Evolutionary conservation across 1,140 invertebrate species (phyloP), one percentile per base, ranked within the genome.

Genomic region (Ostrea denselamellosa): DNA sequence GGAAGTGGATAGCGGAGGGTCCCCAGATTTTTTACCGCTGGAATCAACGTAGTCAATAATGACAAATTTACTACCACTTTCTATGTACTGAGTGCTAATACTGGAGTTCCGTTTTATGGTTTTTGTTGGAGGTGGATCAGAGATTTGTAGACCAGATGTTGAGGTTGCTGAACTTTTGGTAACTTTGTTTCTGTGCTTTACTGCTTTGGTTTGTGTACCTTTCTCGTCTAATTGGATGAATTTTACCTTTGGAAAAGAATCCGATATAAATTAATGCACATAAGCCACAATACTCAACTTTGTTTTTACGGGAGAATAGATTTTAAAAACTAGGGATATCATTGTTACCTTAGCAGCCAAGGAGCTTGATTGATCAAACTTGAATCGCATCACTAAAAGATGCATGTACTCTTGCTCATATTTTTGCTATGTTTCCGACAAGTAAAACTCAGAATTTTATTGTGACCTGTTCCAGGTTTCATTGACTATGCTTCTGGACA

Each of bases 1-100:
- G 28, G 68, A 77, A 9, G 68, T 77, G 68, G 68, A 77, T 14
- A 77, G 25, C 14, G 68, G 68, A 5, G 28, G 68, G 12, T 77
- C 68, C 28, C 68, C 68, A 77, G 22, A 9, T 14, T 22, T 28
- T 17, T 77, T 8, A 25, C 28, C 14, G 14, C 12, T 34, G 2
- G 8, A 14, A 34, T 28, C 68, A 77, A 77, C 9, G 9, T 77
- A 77, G 9, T 77, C 68, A 28, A 77, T 77, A 14, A 77, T 77
- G 25, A 77, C 68, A 77, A 77, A 77, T 10, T 77, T 77, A 77
- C 68, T 77, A 77, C 68, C 68, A 34, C 25, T 77, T 17, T 77
- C 68, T 77, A 77, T 77, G 68, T 77, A 77, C 14, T 77, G 68
- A 77, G 68, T 77, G 9, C 14, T 22, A 28, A 77, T 7, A 25